Conservation (phyloP, 1,140 invertebrate species). For the Teleogryllus occipitalis region DNA sequence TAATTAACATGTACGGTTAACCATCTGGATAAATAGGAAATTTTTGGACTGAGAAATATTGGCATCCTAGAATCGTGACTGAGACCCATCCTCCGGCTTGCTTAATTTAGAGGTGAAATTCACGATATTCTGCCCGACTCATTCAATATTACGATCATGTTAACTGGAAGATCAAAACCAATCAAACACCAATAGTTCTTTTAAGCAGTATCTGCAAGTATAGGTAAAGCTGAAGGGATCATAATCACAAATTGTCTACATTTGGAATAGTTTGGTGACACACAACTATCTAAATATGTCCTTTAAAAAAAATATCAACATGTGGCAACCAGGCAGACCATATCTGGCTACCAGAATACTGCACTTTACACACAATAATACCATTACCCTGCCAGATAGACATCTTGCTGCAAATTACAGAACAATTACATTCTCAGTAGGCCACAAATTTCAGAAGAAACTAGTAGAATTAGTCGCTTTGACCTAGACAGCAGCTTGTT, state of each 20-base stretch:
- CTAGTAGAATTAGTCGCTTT: not conserved
- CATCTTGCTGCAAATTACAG: too few relatives aligned
- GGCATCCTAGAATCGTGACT: not conserved
- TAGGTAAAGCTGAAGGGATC: not conserved
- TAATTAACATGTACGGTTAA: not conserved
- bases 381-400: too few relatives aligned
- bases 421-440: too few relatives aligned
- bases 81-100: not conserved
- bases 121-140: not conserved
- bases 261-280: not conserved
- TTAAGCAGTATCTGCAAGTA: not conserved
- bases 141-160: not conserved
- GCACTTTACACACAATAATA: not conserved
- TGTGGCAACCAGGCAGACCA: not conserved
- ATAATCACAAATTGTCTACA: not conserved
- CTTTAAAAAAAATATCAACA: not conserved
- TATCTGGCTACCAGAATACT: not conserved
- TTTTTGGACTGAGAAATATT: not conserved
- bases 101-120: not conserved
- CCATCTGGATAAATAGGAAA: not conserved
- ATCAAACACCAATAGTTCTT: not conserved
- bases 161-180: not conserved
- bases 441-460: not conserved
- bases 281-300: too few relatives aligned
- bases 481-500: not conserved